phyloP scores from a whole-genome alignment of 2,113 vertebrate species.

The Notarius quadriscutis region DNA sequence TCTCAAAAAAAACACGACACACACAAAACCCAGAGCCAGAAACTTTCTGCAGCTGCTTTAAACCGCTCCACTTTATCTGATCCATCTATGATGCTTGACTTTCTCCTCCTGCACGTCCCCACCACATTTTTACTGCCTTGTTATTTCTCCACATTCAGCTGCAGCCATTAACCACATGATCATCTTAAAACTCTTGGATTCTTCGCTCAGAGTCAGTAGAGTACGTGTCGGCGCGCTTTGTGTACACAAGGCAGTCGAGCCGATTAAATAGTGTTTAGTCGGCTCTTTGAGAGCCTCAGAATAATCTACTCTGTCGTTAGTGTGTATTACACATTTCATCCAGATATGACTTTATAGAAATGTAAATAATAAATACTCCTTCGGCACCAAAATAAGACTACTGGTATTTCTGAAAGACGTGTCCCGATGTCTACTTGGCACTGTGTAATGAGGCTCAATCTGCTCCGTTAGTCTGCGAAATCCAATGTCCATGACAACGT shows the following conservation, averaged over 20 bases:
- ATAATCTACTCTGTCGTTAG: not conserved
- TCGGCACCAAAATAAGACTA: not conserved
- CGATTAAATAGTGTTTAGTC: not conserved
- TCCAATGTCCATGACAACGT: not conserved
- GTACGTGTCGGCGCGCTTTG: not conserved
- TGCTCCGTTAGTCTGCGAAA: not conserved
- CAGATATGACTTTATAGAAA: not conserved
- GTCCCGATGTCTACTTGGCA: not conserved
- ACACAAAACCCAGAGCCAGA: not conserved
- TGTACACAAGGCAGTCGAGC: conserved; percentile 1
- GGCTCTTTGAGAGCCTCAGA: not conserved
- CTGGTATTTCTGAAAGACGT: not conserved
- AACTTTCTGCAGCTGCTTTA: not conserved
- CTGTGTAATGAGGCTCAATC: not conserved
- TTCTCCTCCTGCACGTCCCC: not conserved
- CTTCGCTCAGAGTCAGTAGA: not conserved
- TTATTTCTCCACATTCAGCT: conserved; percentile 6
- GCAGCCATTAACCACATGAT: conserved; percentile 17
- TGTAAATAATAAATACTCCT: not conserved
- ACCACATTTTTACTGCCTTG: conserved; percentile 1
- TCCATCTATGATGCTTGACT: not conserved
- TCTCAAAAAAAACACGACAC: not conserved
- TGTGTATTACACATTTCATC: not conserved
- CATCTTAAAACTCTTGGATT: not conserved
- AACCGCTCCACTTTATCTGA: not conserved